Evolutionary conservation across 1,140 invertebrate species (phyloP), one percentile per base, ranked within the genome.

Genomic region (Colletes latitarsis): DNA sequence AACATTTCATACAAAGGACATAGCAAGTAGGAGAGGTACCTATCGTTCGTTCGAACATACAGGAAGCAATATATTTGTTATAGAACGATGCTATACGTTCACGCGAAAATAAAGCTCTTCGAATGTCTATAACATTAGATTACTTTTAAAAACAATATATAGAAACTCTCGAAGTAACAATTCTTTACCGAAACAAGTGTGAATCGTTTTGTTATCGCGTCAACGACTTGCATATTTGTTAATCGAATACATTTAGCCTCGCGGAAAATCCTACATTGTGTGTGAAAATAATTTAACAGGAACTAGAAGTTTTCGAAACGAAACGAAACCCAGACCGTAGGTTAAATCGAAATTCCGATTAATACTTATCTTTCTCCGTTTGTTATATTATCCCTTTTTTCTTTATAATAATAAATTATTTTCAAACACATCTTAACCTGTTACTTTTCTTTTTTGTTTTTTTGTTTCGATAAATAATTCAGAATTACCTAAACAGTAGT

Each of bases 401-500:
- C 68, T 49, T 67, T 70, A 62, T 72, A 72, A 66, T 64, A 52
- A 77, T 60, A 75, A 79, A 76, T 82, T 82, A 78, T 62, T 79
- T 79, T 75, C 49, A 85, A 82, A 85, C 73, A 80, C 62, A 60
- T 76, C 43, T 85, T 58, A 78, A 72, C 55, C 63, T 74, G 41
- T 78, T 30, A 30, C 2, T 30, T 30, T 1, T 30, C 2, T 30
- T 30, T 1, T 30, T 30, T 30, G 2, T 30, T 30, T 30, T 30
- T 30, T 68, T 74, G 63, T 68, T 78, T 57, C 52, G 68, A 85
- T 82, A 85, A 85, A 85, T 82, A 82, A 85, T 79, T 67, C 76
- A 67, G 73, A 86, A 85, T 85, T 72, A 67, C 53, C 84, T 81
- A 81, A 86, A 85, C 70, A 75, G 62, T 82, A 77, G 52, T 85